phyloP scores from a whole-genome alignment of 1,140 invertebrate genomes.

The Drosophila obscura region DNA sequence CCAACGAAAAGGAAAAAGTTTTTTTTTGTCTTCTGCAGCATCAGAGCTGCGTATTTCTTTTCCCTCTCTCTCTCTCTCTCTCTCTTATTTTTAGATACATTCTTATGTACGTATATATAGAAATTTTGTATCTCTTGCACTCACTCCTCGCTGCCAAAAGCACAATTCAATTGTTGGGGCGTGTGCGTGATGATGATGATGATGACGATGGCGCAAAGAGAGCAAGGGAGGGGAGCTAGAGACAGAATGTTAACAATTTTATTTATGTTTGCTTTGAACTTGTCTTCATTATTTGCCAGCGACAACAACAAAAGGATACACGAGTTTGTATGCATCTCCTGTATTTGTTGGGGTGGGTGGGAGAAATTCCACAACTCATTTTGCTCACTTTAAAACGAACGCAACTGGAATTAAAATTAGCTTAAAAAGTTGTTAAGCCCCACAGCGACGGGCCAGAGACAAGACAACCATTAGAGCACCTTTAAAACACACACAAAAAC shows the following conservation, averaged over 20 bases:
- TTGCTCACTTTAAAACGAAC: neutral
- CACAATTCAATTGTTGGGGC: constrained; percentile 77
- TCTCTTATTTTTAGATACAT: constrained; percentile 47
- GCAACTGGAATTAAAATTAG: constrained; percentile 52
- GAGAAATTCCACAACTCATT: neutral
- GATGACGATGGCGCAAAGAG: neutral
- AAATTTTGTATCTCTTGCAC: constrained; percentile 26
- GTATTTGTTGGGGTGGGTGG: no score
- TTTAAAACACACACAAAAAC: constrained; percentile 33
- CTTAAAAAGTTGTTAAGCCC: constrained; percentile 44
- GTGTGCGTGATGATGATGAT: constrained; percentile 35
- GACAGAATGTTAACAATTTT: constrained; percentile 79
- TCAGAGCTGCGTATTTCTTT: neutral
- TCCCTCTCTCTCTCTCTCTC: constrained; percentile 16
- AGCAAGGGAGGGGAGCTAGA: constrained; percentile 24
- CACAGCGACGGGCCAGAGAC: constrained; percentile 35
- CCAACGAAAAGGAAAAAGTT: constrained; percentile 78
- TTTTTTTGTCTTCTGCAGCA: constrained; percentile 40
- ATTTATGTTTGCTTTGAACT: constrained; percentile 82
- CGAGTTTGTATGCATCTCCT: no score
- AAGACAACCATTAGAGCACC: constrained; percentile 54
- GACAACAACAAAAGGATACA: constrained; percentile 36
- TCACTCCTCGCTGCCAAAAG: constrained; percentile 2
- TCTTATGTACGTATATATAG: constrained; percentile 28
- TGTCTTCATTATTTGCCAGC: constrained; percentile 72